phyloP scores from a whole-genome alignment of 1,140 invertebrate genomes.

The Caerostris extrusa region DNA sequence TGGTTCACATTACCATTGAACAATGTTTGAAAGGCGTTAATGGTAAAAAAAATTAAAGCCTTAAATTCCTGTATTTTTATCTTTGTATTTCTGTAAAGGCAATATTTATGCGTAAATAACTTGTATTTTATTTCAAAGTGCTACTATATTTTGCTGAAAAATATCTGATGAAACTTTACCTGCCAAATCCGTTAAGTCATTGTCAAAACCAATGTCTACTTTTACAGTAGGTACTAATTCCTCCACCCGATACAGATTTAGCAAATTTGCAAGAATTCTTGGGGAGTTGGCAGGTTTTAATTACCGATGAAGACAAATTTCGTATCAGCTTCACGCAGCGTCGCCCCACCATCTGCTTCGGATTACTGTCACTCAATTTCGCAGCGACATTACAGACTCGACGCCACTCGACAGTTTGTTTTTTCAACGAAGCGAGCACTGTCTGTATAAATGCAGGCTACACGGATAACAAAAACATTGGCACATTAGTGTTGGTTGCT shows the following conservation, averaged over 20 bases:
- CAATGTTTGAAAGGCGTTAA: no score
- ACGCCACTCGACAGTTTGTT: background rate
- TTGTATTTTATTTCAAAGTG: no score
- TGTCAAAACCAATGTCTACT: background rate
- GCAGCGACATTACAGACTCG: constrained; percentile 4
- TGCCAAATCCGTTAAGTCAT: background rate
- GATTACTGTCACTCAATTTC: constrained; percentile 57
- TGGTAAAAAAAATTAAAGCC: no score
- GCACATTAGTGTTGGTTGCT: constrained; percentile 11
- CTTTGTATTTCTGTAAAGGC: no score
- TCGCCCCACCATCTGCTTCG: constrained; percentile 52
- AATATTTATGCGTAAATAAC: no score
- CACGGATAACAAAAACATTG: constrained; percentile 18
- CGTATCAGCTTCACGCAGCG: constrained; percentile 38
- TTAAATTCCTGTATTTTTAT: no score
- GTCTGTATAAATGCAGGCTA: constrained; percentile 7
- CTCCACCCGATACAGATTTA: background rate
- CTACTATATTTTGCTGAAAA: background rate
- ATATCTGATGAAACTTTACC: background rate
- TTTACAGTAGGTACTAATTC: background rate
- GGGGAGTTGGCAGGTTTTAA: constrained; percentile 51
- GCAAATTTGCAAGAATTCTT: background rate
- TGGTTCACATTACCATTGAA: no score
- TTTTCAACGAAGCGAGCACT: background rate
- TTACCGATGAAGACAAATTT: constrained; percentile 57